These are phyloP conservation scores for Parascotia fuliginaria DNA, from an alignment of 2,888 invertebrate genomes.

Conservation along the genomic window DNA sequence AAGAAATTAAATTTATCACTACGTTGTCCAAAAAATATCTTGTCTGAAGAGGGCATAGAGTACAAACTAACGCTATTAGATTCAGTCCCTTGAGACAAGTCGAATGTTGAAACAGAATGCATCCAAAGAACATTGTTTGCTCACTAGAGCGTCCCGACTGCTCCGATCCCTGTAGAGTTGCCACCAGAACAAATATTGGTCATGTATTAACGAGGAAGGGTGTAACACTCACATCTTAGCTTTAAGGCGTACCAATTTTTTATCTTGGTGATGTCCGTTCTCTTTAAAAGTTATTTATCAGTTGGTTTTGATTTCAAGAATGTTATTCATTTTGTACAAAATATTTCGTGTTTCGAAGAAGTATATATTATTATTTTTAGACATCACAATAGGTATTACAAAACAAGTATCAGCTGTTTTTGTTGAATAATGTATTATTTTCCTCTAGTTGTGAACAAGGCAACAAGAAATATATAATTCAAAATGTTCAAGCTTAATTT, in stretches of 20 bases:
- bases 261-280: neutral
- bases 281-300: no score
- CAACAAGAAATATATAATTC: constrained; percentile 27
- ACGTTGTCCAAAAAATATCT: neutral
- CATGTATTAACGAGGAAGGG: constrained; percentile 69
- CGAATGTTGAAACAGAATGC: constrained; percentile 53
- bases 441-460: constrained; percentile 5
- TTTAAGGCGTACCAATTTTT: constrained; percentile 43
- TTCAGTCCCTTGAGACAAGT: constrained; percentile 46
- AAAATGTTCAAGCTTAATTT: constrained; percentile 40
- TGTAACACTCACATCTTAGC: constrained; percentile 68
- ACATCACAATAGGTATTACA: neutral
- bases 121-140: constrained; percentile 73
- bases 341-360: no score
- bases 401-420: constrained; percentile 1
- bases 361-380: neutral
- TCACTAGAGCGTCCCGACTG: constrained; percentile 57
- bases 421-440: constrained; percentile 2
- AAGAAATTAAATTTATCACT: neutral
- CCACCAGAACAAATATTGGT: constrained; percentile 74
- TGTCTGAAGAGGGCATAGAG: neutral
- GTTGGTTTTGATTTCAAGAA: no score
- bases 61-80: constrained; percentile 56
- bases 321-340: no score
- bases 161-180: constrained; percentile 60